These are phyloP conservation scores for Clostera curtula DNA, from an alignment of 2,888 invertebrate species.

Conservation along the genomic window DNA sequence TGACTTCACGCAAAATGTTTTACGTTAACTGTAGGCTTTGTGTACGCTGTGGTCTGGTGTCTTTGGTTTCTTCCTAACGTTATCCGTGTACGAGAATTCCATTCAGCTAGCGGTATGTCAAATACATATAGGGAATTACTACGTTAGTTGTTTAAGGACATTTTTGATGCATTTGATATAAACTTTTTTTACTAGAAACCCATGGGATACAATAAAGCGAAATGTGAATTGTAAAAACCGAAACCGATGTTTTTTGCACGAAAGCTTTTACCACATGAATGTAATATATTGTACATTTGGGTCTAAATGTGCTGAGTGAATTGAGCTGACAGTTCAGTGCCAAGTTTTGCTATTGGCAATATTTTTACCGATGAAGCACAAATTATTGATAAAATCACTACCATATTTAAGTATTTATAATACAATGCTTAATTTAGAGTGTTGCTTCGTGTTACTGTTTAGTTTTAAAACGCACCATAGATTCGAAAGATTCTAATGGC, in stretches of 20 bases:
- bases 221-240: constrained; percentile 66
- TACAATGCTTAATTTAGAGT: constrained; percentile 68
- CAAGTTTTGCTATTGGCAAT: constrained; percentile 73
- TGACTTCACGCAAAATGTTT: constrained; percentile 61
- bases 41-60: constrained; percentile 66
- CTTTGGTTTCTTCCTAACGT: constrained; percentile 63
- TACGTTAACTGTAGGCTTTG: constrained; percentile 62
- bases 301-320: constrained; percentile 72
- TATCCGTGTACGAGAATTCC: constrained; percentile 58
- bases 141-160: constrained; percentile 73
- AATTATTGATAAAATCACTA: constrained; percentile 55
- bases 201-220: constrained; percentile 56
- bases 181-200: constrained; percentile 75
- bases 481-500: constrained; percentile 62
- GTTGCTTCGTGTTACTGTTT: constrained; percentile 72
- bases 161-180: constrained; percentile 75
- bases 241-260: constrained; percentile 67
- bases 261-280: constrained; percentile 66
- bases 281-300: constrained; percentile 75
- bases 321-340: constrained; percentile 67
- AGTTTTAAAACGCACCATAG: constrained; percentile 60
- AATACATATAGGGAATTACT: constrained; percentile 62
- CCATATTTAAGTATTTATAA: constrained; percentile 65
- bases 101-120: constrained; percentile 62
- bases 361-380: constrained; percentile 49